Evolutionary conservation across 2,888 invertebrate species (phyloP).

Genomic region (Leucoma salicis): DNA sequence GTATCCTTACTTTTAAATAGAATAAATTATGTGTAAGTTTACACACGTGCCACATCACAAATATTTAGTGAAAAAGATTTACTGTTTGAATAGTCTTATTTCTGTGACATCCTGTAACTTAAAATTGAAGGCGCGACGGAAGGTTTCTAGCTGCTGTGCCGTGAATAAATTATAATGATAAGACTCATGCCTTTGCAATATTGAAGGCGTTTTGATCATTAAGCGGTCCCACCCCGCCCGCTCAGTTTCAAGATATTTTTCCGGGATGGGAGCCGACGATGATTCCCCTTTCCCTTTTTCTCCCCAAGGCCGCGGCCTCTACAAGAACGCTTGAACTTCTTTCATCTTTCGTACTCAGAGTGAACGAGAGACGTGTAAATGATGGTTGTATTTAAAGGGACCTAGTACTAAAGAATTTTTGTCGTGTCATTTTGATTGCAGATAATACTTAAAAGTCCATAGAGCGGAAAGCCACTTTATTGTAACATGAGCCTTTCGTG

Average conservation of each 20-base stretch:
- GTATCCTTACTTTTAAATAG: too few species aligned
- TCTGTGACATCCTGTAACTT: slow-evolving; percentile 1
- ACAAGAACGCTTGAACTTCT: slow-evolving; percentile 61
- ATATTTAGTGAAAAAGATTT: too few species aligned
- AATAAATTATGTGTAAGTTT: too few species aligned
- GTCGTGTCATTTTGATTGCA: slow-evolving; percentile 23
- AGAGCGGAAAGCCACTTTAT: slow-evolving; percentile 18
- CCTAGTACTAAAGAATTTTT: slow-evolving; percentile 19
- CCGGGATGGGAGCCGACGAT: slow-evolving; percentile 47
- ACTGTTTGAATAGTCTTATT: too few species aligned
- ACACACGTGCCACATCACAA: too few species aligned
- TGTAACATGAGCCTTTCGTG: too few species aligned
- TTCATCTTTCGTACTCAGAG: slow-evolving; percentile 60
- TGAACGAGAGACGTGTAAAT: slow-evolving; percentile 46
- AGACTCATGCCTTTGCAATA: slow-evolving; percentile 71
- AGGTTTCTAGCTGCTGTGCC: slow-evolving; percentile 51
- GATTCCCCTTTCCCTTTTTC: slow-evolving; percentile 50
- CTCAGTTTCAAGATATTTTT: slow-evolving; percentile 60
- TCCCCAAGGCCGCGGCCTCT: slow-evolving; percentile 47
- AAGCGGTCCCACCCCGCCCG: slow-evolving; percentile 47
- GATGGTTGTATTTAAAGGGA: slow-evolving; percentile 40
- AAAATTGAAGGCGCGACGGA: slow-evolving; percentile 22
- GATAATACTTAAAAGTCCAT: slow-evolving; percentile 21
- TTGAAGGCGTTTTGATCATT: slow-evolving; percentile 78
- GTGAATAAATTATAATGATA: slow-evolving; percentile 80